Evolutionary conservation across 2,113 vertebrate genomes (phyloP), one percentile per base, ranked within the genome.

Genomic region (Conger conger): DNA sequence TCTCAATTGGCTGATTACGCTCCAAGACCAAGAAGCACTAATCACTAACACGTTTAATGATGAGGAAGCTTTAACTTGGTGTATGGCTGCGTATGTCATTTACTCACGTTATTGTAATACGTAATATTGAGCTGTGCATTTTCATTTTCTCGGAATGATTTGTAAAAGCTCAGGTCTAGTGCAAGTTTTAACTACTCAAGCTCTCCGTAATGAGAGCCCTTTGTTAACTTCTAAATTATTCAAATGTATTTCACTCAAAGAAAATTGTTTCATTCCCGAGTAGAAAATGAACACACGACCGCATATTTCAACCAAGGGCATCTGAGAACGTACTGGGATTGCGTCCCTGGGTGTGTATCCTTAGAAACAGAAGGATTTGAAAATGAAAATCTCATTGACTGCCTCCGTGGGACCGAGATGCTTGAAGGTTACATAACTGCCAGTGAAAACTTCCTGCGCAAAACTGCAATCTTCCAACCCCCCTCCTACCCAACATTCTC

Each of bases 331-430:
- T 84, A 87, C 91, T 89, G 91, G 87, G 84, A 85, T 88, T 89
- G 83, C 5, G 84, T 84, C 87, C 89, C 91, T 0, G 82, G 13
- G 27, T 86, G 85, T n/a, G 89, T 86, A 88, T 89, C 88, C 89
- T 91, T 90, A 88, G 87, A 91, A 90, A 92, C 80, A 86, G 86
- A 84, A 81, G 82, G 84, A 60, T 88, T n/a, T 84, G 18, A 60
- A 92, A 90, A 91, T 92, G 88, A 90, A 92, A 92, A 92, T 88
- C 87, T 86, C 91, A 93, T 92, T 88, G 90, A 84, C 53, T 15
- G 53, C 54, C 89, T 85, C 86, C 68, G 37, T 3, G 86, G 89
- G 88, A 86, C 57, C 54, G 36, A 80, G 89, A 81, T 40, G 79
- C 79, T 84, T 82, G 88, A 88, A 90, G 88, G 88, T 92, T 90